Conservation (phyloP, 2,113 vertebrate genomes). For the Aix galericulata region DNA sequence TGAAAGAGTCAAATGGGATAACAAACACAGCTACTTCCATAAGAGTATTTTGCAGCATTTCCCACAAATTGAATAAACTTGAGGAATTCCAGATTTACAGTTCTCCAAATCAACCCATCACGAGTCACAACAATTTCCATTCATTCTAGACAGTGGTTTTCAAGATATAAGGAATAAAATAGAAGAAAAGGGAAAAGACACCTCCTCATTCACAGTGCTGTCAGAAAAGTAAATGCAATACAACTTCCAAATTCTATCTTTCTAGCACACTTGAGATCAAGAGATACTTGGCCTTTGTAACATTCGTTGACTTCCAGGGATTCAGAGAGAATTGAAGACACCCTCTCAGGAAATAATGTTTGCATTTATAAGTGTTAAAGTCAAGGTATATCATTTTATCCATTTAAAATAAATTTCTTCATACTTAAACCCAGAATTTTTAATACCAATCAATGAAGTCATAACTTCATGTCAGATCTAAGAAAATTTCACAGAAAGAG, state of each 20-base stretch:
- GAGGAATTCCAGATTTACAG: not conserved
- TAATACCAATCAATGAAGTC: not conserved
- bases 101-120: not conserved
- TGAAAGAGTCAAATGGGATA: not conserved
- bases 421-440: not conserved
- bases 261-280: not conserved
- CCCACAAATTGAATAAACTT: not conserved
- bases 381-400: not conserved
- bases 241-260: not conserved
- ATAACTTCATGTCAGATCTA: not conserved
- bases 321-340: not conserved
- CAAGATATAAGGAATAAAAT: not conserved
- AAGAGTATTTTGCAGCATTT: not conserved
- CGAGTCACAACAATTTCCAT: not conserved
- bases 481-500: not conserved
- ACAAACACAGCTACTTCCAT: not conserved
- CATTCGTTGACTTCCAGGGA: not conserved
- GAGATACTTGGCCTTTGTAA: not conserved
- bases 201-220: not conserved
- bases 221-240: slow-evolving; percentile 2
- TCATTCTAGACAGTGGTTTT: not conserved
- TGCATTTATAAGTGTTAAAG: slow-evolving; percentile 38
- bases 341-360: not conserved
- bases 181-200: not conserved
- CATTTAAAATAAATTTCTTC: not conserved